Base-by-base conservation (phyloP, 2,113 vertebrate species). In the Laterallus jamaicensis region DNA sequence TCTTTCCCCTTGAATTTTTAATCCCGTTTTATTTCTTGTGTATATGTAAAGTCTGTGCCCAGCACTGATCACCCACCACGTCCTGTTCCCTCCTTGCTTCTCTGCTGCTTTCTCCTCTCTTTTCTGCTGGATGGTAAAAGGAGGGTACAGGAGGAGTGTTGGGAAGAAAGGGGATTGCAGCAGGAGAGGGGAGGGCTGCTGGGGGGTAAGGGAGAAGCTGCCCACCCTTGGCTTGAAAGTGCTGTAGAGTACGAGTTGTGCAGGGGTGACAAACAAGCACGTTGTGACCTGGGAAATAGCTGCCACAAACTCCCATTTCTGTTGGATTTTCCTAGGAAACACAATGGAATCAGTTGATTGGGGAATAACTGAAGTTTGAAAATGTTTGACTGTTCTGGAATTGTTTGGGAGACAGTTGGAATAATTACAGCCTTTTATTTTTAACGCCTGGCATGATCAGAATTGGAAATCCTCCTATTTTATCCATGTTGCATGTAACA, bases 321-420 rank as follows among this genome's bases (percentile, higher is more conserved):
- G 44, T 35, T 85, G 74, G 50, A 49, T 93, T 91, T 93, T 92
- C 81, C 64, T 89, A 92, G 74, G 28, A 44, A 92, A 79, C 80
- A 93, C 66, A 89, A 86, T 69, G 55, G 59, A 10, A 74, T 92
- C 81, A 62, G 77, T 55, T 93, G 62, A 86, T 86, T 54, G 44
- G 58, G 64, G 58, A 89, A 73, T 35, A 84, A 86, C 2, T 79
- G 59, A 84, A 79, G 40, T 94, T 93, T 92, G 62, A 91, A 84
- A 85, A 76, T 50, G 59, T 79, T 89, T 70, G 44, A 59, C 17
- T 67, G 31, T 44, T 83, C 62, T 83, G 63, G 80, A 86, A 70
- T 35, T 52, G 56, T 86, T 88, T 86, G 80, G 52, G 50, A 69
- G 54, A 73, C 64, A 76, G 60, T 6, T 73, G 19, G 37, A 15